Conservation (phyloP, 2,888 invertebrate species). For the Metopia argyrocephala region DNA sequence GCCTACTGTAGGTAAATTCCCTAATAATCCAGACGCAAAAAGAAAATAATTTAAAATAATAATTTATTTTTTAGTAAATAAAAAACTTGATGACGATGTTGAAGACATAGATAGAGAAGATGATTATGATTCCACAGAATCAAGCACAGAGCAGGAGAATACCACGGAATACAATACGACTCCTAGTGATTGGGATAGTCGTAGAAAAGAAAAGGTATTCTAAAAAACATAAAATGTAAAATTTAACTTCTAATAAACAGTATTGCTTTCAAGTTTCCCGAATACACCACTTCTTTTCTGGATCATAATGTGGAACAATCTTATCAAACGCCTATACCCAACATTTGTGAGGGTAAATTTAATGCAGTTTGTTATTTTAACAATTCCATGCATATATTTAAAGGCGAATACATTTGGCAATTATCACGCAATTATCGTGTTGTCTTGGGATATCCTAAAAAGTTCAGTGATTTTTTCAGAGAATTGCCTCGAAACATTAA, state of each 20-base stretch:
- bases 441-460: constrained; percentile 80
- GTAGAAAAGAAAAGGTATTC: constrained; percentile 15
- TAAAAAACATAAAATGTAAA: not conserved
- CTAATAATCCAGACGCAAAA: not conserved
- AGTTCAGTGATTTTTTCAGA: constrained; percentile 82
- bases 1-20: constrained; percentile 81
- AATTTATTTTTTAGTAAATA: constrained; percentile 51
- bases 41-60: constrained; percentile 17
- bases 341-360: constrained; percentile 84
- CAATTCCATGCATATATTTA: constrained; percentile 82
- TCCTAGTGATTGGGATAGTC: not conserved
- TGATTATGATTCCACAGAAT: constrained; percentile 28
- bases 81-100: constrained; percentile 64
- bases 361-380: constrained; percentile 84
- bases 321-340: constrained; percentile 74
- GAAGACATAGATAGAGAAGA: constrained; percentile 6
- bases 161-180: constrained; percentile 1
- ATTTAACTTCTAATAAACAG: not conserved
- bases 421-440: constrained; percentile 79
- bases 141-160: not conserved
- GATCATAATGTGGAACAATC: constrained; percentile 24
- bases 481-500: constrained; percentile 75
- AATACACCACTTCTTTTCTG: constrained; percentile 23
- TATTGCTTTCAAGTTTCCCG: constrained; percentile 9
- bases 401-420: constrained; percentile 84